Evolutionary conservation across 2,888 invertebrate genomes (phyloP), one percentile per base, ranked within the genome.

Genomic region (Mesorhabditis belari): DNA sequence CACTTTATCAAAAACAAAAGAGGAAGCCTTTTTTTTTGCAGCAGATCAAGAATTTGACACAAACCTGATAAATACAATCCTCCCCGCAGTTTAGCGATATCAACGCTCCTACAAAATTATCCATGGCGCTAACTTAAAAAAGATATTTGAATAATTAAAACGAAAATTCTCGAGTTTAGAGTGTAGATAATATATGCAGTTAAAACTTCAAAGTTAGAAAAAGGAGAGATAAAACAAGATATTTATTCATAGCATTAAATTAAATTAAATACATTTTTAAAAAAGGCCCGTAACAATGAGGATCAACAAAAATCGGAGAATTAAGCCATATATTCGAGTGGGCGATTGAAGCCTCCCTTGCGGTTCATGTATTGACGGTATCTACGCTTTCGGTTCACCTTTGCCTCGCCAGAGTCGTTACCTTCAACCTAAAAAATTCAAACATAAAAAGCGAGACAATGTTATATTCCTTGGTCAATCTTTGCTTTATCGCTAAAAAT

Each of bases 301-400:
- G 24, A 17, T 17, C 21, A 21, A 55, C 21, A 17, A 21, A 2
- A 57, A 52, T 55, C 19, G 17, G 17, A 21, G 4, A 24, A 50
- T 71, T 55, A 79, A 24, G 73, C 77, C 62, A 79, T 74, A 63
- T 73, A 79, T 55, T 98, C 96, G 69, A 98, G 84, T 49, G 96
- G 96, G 81, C 96, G 86, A 84, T 98, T 98, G 84, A 98, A 98
- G 60, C 96, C 98, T 67, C 98, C 98, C 83, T 94, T 92, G 66
- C 98, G 87, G 84, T 98, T 98, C 98, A 98, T 98, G 82, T 98
- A 98, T 84, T 98, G 96, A 76, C 95, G 88, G 83, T 94, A 95
- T 84, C 94, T 92, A 76, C 96, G 86, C 84, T 95, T 94, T 64
- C 94, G 86, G 67, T 93, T 92, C 62, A 95, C 91, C 82, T 95